phyloP scores from a whole-genome alignment of 2,113 vertebrate genomes.

The Siniperca knerii region DNA sequence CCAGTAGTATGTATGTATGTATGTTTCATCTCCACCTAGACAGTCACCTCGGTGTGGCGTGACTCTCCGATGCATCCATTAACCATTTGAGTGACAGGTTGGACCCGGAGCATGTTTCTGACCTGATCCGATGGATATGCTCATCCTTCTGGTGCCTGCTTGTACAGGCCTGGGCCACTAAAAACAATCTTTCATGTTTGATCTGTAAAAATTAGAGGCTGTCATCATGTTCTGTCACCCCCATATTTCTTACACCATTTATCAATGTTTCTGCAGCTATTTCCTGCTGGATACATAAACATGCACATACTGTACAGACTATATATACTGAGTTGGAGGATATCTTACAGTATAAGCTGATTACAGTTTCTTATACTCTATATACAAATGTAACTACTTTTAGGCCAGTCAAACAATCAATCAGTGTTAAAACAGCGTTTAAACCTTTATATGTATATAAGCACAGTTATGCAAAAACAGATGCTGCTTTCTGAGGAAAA shows the following conservation, averaged over 20 bases:
- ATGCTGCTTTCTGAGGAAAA: background rate
- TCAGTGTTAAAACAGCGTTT: background rate
- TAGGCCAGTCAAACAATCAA: background rate
- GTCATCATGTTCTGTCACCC: constrained; percentile 5
- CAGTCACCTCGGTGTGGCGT: constrained; percentile 20
- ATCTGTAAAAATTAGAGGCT: constrained; percentile 52
- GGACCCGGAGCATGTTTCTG: constrained; percentile 39
- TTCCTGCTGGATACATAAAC: constrained; percentile 10
- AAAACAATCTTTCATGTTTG: constrained; percentile 38
- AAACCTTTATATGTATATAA: background rate
- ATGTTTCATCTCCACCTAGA: constrained; percentile 18
- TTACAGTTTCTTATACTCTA: background rate
- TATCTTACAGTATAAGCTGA: background rate
- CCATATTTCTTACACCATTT: background rate
- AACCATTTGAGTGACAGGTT: constrained; percentile 53
- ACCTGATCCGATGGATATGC: constrained; percentile 30
- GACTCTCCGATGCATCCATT: constrained; percentile 30
- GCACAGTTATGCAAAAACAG: background rate
- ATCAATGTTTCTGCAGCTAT: constrained; percentile 9
- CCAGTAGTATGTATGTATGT: background rate
- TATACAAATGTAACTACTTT: background rate
- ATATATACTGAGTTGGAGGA: background rate
- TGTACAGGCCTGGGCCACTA: constrained; percentile 6
- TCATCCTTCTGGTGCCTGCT: constrained; percentile 34
- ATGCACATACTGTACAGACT: constrained; percentile 5